phyloP scores from a whole-genome alignment of 2,797 vertebrate genomes.

The Tragopan temminckii region DNA sequence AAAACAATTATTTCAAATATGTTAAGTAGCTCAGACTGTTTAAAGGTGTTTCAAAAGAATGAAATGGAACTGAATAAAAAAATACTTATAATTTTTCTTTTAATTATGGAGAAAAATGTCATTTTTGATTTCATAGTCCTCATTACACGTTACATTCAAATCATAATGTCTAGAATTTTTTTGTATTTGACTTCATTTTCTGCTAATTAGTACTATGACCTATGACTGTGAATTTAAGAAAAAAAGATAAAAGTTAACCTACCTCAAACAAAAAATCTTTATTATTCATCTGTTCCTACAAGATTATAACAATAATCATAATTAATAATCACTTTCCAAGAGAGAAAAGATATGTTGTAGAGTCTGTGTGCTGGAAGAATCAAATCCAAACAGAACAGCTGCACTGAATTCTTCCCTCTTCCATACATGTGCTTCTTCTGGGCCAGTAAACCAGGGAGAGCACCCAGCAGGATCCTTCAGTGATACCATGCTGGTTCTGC shows the following conservation, averaged over 20 bases:
- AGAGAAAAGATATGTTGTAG: background rate
- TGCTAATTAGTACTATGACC: conserved; percentile 43
- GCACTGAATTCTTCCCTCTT: background rate
- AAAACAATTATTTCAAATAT: conserved; percentile 35
- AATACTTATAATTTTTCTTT: background rate
- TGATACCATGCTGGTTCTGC: rapidly evolving
- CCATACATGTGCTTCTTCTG: background rate
- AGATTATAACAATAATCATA: conserved; percentile 47
- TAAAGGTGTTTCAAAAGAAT: conserved; percentile 8
- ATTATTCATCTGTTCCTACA: conserved; percentile 39
- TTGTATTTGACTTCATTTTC: conserved; percentile 17
- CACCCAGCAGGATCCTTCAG: background rate
- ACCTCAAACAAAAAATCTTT: conserved; percentile 21
- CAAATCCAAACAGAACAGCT: background rate
- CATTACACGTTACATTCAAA: conserved; percentile 58
- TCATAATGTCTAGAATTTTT: conserved; percentile 39
- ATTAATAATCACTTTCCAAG: conserved; percentile 41
- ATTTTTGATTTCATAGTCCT: conserved; percentile 52
- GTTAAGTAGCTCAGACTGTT: background rate
- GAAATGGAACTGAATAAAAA: conserved; percentile 35
- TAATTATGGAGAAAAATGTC: conserved; percentile 57
- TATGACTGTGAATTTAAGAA: conserved; percentile 38
- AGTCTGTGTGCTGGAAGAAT: background rate
- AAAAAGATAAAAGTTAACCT: conserved; percentile 46
- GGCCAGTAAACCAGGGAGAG: background rate